Conservation (phyloP, 1,140 invertebrate genomes). For the Drosophila arizonae region DNA sequence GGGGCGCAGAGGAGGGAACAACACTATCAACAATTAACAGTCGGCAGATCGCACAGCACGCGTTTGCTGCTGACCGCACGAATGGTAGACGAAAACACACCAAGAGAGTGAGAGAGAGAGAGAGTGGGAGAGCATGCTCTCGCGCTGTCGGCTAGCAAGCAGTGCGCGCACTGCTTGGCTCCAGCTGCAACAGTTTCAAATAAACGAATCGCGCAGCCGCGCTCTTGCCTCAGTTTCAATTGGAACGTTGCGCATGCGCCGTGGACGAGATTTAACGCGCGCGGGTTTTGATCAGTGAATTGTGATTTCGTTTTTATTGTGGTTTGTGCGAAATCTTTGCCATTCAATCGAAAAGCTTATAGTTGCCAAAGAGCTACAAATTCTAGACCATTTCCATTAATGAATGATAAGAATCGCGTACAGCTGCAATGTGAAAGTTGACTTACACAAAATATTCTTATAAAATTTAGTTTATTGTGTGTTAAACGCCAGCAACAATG, state of each 20-base stretch:
- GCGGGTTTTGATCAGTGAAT: conserved; percentile 19
- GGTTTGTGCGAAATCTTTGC: conserved; percentile 36
- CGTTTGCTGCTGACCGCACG: conserved; percentile 46
- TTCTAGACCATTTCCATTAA: conserved; percentile 22
- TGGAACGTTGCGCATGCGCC: conserved; percentile 71
- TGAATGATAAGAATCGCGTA: conserved; percentile 14
- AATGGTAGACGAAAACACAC: conserved; percentile 23
- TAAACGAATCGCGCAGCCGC: conserved; percentile 65
- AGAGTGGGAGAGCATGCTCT: conserved; percentile 12
- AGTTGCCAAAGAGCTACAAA: not conserved
- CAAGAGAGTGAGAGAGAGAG: conserved; percentile 4
- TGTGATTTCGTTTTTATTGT: conserved; percentile 29
- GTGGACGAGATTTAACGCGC: conserved; percentile 45
- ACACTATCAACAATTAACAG: conserved; percentile 19
- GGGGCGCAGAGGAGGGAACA: not conserved
- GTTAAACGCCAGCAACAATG: conserved; percentile 22
- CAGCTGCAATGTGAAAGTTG: conserved; percentile 60
- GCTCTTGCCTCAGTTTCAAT: conserved; percentile 67
- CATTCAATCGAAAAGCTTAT: not conserved
- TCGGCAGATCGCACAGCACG: conserved; percentile 49
- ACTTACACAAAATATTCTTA: conserved; percentile 47
- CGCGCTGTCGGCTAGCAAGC: conserved; percentile 42
- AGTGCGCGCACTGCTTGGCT: conserved; percentile 41
- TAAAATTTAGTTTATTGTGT: conserved; percentile 56
- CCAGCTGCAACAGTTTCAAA: conserved; percentile 56